Evolutionary conservation across 1,140 invertebrate species (phyloP).

Genomic region (Potamilus streckersoni): DNA sequence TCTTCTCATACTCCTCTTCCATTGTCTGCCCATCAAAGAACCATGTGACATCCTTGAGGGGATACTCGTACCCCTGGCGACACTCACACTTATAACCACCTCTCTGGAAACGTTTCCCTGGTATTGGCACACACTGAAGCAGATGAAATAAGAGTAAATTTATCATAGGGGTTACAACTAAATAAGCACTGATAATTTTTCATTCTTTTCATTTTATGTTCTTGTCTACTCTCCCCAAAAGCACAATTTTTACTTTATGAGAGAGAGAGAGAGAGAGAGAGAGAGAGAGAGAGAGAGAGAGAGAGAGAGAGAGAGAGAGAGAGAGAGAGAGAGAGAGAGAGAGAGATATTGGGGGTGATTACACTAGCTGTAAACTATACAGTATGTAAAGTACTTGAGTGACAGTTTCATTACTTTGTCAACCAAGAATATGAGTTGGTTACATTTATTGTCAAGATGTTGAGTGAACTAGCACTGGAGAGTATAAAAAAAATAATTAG

Average conservation of each 20-base stretch:
- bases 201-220: neutral
- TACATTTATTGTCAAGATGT: no score
- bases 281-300: no score
- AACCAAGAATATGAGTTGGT: no score
- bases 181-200: neutral
- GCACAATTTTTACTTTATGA: neutral
- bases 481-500: no score
- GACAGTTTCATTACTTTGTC: no score
- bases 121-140: slow-evolving; percentile 90
- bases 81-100: slow-evolving; percentile 99
- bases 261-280: no score
- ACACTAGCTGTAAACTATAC: no score
- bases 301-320: no score
- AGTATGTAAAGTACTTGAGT: no score
- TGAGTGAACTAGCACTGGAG: no score
- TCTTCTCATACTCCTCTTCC: slow-evolving; percentile 88
- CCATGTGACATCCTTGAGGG: slow-evolving; percentile 89
- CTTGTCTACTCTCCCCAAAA: neutral
- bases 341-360: no score
- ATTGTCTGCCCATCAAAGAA: slow-evolving; percentile 97
- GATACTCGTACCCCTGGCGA: slow-evolving; percentile 96
- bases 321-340: no score
- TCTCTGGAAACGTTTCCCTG: slow-evolving; percentile 80
- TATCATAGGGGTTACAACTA: neutral
- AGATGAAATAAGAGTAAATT: slow-evolving; percentile 1